Evolutionary conservation across 2,113 vertebrate species (phyloP), one percentile per base, ranked within the genome.

Genomic region (Alouatta palliata): DNA sequence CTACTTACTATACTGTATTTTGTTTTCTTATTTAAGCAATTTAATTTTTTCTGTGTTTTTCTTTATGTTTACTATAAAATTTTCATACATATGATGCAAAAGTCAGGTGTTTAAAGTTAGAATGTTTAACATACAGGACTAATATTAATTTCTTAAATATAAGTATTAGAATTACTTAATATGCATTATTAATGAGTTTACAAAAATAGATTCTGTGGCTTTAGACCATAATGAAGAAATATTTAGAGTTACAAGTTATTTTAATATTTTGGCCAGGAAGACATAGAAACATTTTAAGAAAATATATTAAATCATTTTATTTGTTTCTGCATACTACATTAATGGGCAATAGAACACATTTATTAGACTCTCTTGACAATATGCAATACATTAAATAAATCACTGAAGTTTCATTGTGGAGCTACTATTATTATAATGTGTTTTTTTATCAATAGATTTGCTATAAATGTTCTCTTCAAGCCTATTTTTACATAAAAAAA

Each of bases 281-380:
- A 96, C 73, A 97, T 96, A 94, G 88, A 98, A 98, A 94, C 1
- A 96, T 96, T 98, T 98, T 95, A 97, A 85, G 81, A 96, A 98
- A 96, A 86, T 49, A 98, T 91, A 98, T 97, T 95, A 96, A 97
- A 95, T 84, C 6, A 56, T 95, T 98, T 98, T 43, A 90, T 98
- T 98, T 95, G 58, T 93, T 97, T 95, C 76, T 91, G 54, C 37
- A 80, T 96, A 94, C 68, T 40, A 95, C 35, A 92, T 91, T 96
- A 95, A 98, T 97, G 64, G 80, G 89, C 85, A 97, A 90, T 97
- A 97, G 85, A 97, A 96, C 81, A 47, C 23, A 96, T 96, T 90
- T 49, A 70, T 96, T 92, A 96, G 98, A 97, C 58, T 94, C 35
- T 68, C 23, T 70, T 98, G 90, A 23, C 17, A 97, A 13, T 96